Percentiles rank a stretch among this genome's conserved stretches.
Conservation (phyloP, 2,113 vertebrate species). For the Fregetta grallaria region DNA sequence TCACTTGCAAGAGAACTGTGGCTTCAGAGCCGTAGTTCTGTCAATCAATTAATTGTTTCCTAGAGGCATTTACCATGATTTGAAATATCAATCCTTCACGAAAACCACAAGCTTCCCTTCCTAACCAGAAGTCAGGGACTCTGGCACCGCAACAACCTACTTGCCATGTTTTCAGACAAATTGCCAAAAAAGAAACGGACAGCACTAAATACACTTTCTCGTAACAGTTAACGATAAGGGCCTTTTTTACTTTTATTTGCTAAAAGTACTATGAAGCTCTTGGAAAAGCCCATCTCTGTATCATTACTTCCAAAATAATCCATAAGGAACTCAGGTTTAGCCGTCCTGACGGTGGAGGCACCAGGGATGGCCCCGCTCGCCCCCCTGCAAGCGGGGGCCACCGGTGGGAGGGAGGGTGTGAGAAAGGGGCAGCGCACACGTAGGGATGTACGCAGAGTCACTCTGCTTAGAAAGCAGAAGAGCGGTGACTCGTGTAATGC, state of each 20-base stretch:
- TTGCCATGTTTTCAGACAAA: background rate
- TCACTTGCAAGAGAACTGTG: background rate
- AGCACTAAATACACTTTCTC: background rate
- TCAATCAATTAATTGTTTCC: background rate
- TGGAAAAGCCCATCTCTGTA: background rate
- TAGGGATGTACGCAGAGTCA: background rate
- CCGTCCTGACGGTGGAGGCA: too few species aligned
- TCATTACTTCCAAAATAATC: background rate
- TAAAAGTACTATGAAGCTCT: background rate
- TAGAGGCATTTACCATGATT: background rate
- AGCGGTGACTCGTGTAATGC: slow-evolving; percentile 41
- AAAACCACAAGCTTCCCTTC: background rate
- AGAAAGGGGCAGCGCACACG: background rate
- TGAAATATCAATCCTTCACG: background rate
- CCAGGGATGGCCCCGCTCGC: background rate
- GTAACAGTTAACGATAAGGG: background rate
- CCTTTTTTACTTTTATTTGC: background rate
- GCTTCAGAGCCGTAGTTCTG: background rate
- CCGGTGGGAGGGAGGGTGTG: background rate
- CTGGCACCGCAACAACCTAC: background rate
- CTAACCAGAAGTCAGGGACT: background rate
- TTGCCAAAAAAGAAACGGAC: background rate
- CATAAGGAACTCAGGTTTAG: background rate
- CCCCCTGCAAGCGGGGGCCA: background rate
- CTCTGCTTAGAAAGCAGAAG: slow-evolving; percentile 55